Base-by-base conservation (phyloP, 2,113 vertebrate genomes). In the Columba livia region DNA sequence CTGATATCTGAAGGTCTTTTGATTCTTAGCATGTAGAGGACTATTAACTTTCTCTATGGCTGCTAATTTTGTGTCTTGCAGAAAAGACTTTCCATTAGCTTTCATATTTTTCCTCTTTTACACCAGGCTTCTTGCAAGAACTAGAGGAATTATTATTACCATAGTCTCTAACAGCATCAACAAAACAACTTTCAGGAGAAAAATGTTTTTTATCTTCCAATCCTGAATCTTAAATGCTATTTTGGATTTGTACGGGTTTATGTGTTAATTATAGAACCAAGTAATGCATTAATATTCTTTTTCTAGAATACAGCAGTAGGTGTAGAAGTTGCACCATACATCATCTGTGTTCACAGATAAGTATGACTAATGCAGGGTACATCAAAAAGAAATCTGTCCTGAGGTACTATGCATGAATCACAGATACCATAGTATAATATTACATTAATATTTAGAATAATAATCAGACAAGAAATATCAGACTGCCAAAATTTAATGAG, bases 401-500 rank as follows among this genome's bases (percentile, higher is more conserved):
- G 79, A 94, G 60, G 64, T 90, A 54, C 48, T 81, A 48, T 54
- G 48, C 15, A 26, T 96, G 91, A 97, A 77, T 94, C 93, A 96
- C 28, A 95, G 81, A 96, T 95, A 50, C 71, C 61, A 80, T 91
- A 96, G 69, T 73, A 80, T 78, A 90, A 64, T 47, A 47, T 15
- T 47, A 19, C 44, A 47, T 19, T 47, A 47, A 47, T 82, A 95
- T 96, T 97, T 93, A 92, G 90, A 96, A 94, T 93, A 97, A 94
- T 95, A 97, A 96, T 93, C 93, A 96, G 84, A 79, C 61, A 95
- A 95, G 92, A 88, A 97, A 96, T 95, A 96, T 96, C 90, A 91
- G 47, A 86, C 62, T 89, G 42, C 86, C 97, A 94, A 97, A 96
- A 95, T 95, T 96, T 98, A 97, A 97, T 93, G 79, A 97, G 77